These are phyloP conservation scores for Cladopsammia gracilis DNA, from an alignment of 64 coral and sea anemone genomes.

Conservation along the genomic window DNA sequence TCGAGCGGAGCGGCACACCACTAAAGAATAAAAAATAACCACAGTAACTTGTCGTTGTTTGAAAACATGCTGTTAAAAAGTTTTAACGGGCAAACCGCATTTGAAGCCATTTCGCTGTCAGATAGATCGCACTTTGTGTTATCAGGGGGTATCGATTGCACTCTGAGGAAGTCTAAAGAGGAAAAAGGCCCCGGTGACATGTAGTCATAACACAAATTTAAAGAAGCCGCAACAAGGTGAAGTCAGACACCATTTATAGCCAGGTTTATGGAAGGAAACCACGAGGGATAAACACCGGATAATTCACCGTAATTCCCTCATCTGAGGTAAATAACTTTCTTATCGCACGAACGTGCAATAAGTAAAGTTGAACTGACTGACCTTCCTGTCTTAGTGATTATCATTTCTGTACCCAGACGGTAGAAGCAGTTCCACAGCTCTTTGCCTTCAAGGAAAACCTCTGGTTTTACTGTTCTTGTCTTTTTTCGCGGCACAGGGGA, in stretches of 20 bases:
- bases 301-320: slow-evolving; percentile 20
- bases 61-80: slow-evolving; percentile 33
- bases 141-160: slow-evolving; percentile 34
- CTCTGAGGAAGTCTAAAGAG: background rate
- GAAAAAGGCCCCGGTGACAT: slow-evolving; percentile 9
- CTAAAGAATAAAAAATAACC: slow-evolving; percentile 19
- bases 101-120: slow-evolving; percentile 33
- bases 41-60: slow-evolving; percentile 50
- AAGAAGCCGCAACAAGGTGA: background rate
- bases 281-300: background rate
- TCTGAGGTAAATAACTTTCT: slow-evolving; percentile 32
- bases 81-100: slow-evolving; percentile 43
- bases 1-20: background rate
- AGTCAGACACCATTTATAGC: background rate
- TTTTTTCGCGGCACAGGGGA: slow-evolving; percentile 24
- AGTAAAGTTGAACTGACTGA: slow-evolving; percentile 49
- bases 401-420: slow-evolving; percentile 94
- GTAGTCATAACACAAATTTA: slow-evolving; percentile 44
- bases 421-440: slow-evolving; percentile 96
- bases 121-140: slow-evolving; percentile 4
- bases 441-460: slow-evolving; percentile 69
- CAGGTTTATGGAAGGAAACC: background rate
- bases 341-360: slow-evolving; percentile 53
- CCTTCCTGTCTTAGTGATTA: slow-evolving; percentile 91
- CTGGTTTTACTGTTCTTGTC: slow-evolving; percentile 25